Base-by-base conservation (phyloP, 2,888 invertebrate genomes). In the Thyatira batis region DNA sequence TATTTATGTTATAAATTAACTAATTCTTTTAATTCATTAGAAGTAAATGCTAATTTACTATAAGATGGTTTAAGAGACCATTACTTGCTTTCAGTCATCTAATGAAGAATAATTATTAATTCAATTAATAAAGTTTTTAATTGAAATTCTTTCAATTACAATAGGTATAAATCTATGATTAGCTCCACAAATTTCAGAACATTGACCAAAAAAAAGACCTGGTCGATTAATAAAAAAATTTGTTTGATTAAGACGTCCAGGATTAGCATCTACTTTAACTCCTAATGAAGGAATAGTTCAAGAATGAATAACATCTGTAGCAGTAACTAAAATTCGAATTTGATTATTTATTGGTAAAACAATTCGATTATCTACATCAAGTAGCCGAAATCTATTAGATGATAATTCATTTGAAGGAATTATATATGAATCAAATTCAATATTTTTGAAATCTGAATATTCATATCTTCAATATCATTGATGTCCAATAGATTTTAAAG, bases 141-240 rank as follows among this genome's bases (percentile, higher is more conserved):
- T 80, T 58, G 87, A 83, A 51, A 93, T 88, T 73, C 91, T 92
- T 93, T 95, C 94, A 72, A 94, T 82, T 56, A 93, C 92, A 93
- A 96, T 95, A 28, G 95, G 96, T 88, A 96, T 96, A 93, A 96
- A 96, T 56, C 95, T 95, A 82, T 96, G 95, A 80, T 96, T 96
- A 52, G 94, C 93, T 0, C 96, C 96, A 88, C 96, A 96, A 91
- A 96, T 96, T 94, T 96, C 95, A 68, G 95, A 96, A 80, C 96
- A 96, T 93, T 96, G 95, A 0, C 95, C 95, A 85, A 87, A 96
- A 84, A 93, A 95, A 78, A 95, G 70, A 45, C 95, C 95, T 0
- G 94, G 92, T 1, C 94, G 93, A 63, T 93, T 94, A 69, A 93
- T 91, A 69, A 88, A 87, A 80, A 95, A 93, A 69, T 87, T 93